Base-by-base conservation (phyloP, 1,140 invertebrate species). In the Pseudomyrmex sp. region DNA sequence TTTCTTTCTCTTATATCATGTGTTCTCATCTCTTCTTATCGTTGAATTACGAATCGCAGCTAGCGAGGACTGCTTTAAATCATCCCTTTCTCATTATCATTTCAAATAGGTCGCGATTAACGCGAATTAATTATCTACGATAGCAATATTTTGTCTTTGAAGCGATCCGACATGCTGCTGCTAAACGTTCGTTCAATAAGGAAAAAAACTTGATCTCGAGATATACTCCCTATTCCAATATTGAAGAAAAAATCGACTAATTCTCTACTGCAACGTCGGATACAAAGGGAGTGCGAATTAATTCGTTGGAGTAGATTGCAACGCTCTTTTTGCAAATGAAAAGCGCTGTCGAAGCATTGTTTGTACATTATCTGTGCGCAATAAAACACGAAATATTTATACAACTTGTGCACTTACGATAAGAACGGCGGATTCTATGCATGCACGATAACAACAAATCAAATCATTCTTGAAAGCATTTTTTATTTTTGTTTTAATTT, bases 31-130 rank as follows among this genome's bases (percentile, higher is more conserved):
- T 66, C 58, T 59, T 20, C 69, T 82, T 58, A 72, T 76, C 70
- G 63, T 23, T 44, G 44, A 20, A n/a, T 44, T 63, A n/a, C 82
- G 82, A 84, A 66, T 84, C 56, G 35, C 83, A 66, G 26, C 50
- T 65, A 68, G 66, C 73, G 50, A 54, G 54, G 20, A 26, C 79
- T 20, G 79, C 68, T 76, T 86, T 82, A 82, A 90, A 88, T 90
- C 86, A 82, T 85, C 58, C 82, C 61, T 63, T 76, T 80, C 85
- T 90, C 90, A 76, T 91, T 90, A 90, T 69, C 85, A 88, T 91
- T 91, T 82, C 85, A 88, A 91, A 90, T 88, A 86, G 83, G 70
- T 26, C 84, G 77, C 90, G 88, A 91, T 92, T 89, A 91, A 91
- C 85, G 86, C 84, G 85, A 89, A 89, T 88, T 90, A 91, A 91